Percentiles rank a stretch among this genome's conserved stretches.
Conservation (phyloP, 2,888 invertebrate genomes). For the Volucella zonaria region DNA sequence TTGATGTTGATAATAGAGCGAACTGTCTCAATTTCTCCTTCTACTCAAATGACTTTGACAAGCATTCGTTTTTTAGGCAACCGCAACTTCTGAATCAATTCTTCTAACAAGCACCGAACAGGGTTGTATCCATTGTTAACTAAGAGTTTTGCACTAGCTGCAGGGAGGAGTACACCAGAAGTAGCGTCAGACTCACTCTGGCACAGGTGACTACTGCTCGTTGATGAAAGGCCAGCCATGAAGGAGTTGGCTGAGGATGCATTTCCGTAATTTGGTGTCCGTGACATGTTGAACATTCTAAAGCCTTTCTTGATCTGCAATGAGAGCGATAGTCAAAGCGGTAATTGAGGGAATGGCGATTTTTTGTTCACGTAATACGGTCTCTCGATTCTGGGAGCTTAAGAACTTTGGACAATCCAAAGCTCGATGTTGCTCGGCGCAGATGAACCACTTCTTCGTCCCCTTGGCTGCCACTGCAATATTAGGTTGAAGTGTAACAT, state of each 20-base stretch:
- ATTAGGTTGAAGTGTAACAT: not conserved
- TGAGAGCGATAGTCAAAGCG: no score
- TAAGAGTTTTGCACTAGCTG: not conserved
- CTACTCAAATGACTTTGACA: constrained; percentile 11
- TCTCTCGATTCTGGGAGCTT: not conserved
- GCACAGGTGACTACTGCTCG: not conserved
- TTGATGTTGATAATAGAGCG: not conserved
- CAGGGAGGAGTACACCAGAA: not conserved
- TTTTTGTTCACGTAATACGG: not conserved
- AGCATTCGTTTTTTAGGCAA: not conserved
- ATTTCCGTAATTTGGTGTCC: not conserved
- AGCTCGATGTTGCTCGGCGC: no score
- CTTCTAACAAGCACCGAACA: not conserved
- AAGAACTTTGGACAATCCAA: not conserved
- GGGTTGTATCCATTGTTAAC: not conserved
- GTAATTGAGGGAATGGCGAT: not conserved
- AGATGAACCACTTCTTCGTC: no score
- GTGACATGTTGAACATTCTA: not conserved
- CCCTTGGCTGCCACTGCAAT: no score
- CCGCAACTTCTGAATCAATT: constrained; percentile 2
- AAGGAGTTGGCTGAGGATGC: not conserved
- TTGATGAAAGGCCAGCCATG: not conserved
- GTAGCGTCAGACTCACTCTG: not conserved
- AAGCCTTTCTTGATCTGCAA: no score
- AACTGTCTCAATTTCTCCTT: constrained; percentile 13